phyloP scores from a whole-genome alignment of 2,888 invertebrate genomes.

The Lysandra bellargus region DNA sequence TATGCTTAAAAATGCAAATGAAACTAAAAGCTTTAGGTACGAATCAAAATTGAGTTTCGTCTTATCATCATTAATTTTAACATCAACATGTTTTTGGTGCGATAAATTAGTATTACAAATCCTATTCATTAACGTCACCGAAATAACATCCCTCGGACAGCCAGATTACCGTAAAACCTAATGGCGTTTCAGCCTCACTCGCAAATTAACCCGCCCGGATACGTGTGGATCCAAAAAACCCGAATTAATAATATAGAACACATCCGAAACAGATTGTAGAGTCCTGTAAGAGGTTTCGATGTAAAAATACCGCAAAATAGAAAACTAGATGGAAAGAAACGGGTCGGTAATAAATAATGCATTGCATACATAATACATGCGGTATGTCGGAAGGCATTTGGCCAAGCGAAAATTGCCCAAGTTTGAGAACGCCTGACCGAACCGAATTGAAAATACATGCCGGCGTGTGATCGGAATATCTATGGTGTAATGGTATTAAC shows the following conservation, averaged over 20 bases:
- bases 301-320: slow-evolving; percentile 40
- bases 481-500: background rate
- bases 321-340: slow-evolving; percentile 43
- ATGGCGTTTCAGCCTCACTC: background rate
- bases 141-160: slow-evolving; percentile 1
- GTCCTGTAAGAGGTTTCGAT: slow-evolving; percentile 35
- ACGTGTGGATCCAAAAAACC: background rate
- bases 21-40: too few species aligned
- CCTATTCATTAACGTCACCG: slow-evolving; percentile 6
- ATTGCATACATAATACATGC: slow-evolving; percentile 54
- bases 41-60: background rate
- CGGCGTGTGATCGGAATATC: slow-evolving; percentile 21
- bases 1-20: too few species aligned
- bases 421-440: slow-evolving; percentile 25
- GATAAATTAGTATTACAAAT: slow-evolving; percentile 12
- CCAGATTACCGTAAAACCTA: slow-evolving; percentile 9
- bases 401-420: slow-evolving; percentile 35
- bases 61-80: background rate
- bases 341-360: slow-evolving; percentile 46
- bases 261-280: slow-evolving; percentile 31
- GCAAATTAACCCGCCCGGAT: background rate
- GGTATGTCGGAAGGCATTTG: slow-evolving; percentile 41
- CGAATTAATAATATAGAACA: slow-evolving; percentile 26
- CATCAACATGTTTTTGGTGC: background rate
- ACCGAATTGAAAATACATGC: slow-evolving; percentile 26